A percentile compares a stretch with the other conserved stretches of the same genome.
These are phyloP conservation scores for Bufo gargarizans DNA, from an alignment of 2,113 vertebrate species.

Conservation along the genomic window DNA sequence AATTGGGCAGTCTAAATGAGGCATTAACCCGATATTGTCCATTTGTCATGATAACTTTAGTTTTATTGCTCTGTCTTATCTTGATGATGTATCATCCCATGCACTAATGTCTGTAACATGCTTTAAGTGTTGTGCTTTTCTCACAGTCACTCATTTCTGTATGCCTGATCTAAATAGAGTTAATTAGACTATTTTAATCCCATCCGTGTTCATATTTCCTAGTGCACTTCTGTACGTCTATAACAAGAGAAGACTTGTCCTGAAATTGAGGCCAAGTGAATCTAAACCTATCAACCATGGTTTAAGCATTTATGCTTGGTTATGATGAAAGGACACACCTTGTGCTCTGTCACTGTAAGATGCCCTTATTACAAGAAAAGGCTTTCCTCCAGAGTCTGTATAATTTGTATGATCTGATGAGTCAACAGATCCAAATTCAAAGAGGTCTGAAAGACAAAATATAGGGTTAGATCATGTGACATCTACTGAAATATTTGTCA, in stretches of 20 bases:
- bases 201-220: not conserved
- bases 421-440: conserved; percentile 46
- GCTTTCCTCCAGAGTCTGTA: not conserved
- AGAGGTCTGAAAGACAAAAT: conserved; percentile 8
- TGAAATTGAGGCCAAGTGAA: not conserved
- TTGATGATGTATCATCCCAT: too few species aligned
- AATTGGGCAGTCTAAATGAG: too few species aligned
- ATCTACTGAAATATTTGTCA: not conserved
- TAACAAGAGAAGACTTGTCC: conserved; percentile 20
- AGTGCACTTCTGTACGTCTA: not conserved
- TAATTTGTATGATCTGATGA: conserved; percentile 9
- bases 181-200: conserved; percentile 23
- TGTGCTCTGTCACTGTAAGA: conserved; percentile 21
- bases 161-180: not conserved
- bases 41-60: too few species aligned
- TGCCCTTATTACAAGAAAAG: conserved; percentile 45
- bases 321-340: conserved; percentile 22
- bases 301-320: not conserved
- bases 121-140: too few species aligned
- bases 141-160: too few species aligned
- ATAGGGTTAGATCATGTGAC: not conserved
- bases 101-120: too few species aligned
- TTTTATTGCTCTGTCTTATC: too few species aligned
- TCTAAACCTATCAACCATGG: not conserved
- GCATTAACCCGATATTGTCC: too few species aligned